Evolutionary conservation across 1,140 invertebrate genomes (phyloP), one percentile per base, ranked within the genome.

Genomic region (Callitettix versicolor): DNA sequence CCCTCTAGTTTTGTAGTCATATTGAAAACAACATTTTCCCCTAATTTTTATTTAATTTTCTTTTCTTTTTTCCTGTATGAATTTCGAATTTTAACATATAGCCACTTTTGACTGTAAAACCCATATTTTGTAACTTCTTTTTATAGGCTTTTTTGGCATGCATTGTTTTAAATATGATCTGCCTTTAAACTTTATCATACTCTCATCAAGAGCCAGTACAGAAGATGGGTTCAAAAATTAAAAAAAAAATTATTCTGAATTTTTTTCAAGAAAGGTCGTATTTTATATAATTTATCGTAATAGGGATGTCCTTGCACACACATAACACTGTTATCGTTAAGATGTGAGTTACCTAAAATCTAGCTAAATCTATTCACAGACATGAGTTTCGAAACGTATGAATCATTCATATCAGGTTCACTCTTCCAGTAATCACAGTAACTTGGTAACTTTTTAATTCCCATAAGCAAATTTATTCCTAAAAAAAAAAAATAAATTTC

Each of bases 361-460:
- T 66, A 69, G 48, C 67, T 63, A 56, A 71, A 73, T 40, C 70
- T 50, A 58, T 70, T 70, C 14, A 70, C 49, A 43, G 65, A 51
- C 69, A 73, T 72, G 30, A 67, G 34, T 51, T 55, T 59, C 56
- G 63, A 58, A 46, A 72, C 65, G 55, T 66, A 66, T 43, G 61
- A 22, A 57, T 69, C 67, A 53, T 61, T 41, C 34, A 72, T 64
- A 58, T 66, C 62, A 46, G 57, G 30, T 63, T 69, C 64, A 30
- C 55, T 56, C 47, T 63, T 64, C 67, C 68, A 72, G 53, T 70
- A 71, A 60, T 65, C 59, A 36, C 58, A 56, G 40, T 64, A 61
- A 53, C 52, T 62, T 7, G 60, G 61, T 50, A 59, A 41, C 51
- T 57, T 58, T 52, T 66, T 64, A n/a, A n/a, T n/a, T n/a, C n/a